Evolutionary conservation across 2,113 vertebrate species (phyloP).

Genomic region (Anguilla japonica): DNA sequence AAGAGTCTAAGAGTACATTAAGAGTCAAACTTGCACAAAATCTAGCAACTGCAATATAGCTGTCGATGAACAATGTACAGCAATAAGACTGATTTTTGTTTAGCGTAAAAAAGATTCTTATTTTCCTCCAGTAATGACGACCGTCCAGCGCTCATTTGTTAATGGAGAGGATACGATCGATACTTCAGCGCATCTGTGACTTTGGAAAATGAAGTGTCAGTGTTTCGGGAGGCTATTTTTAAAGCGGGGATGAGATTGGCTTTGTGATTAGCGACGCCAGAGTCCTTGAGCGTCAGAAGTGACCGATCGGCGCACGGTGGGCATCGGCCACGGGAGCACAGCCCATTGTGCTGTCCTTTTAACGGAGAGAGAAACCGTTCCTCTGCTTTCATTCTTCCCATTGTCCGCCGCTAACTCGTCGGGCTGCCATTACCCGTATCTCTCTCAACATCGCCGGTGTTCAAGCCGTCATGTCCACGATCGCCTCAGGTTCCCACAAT

Average conservation of each 20-base stretch:
- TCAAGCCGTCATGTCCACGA: not conserved
- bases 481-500: not conserved
- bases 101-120: not conserved
- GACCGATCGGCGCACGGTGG: not conserved
- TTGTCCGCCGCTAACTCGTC: not conserved
- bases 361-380: not conserved
- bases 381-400: not conserved
- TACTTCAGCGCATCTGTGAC: not conserved
- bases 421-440: not conserved
- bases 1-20: no score
- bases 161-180: conserved; percentile 14
- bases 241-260: conserved; percentile 18
- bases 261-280: conserved; percentile 34
- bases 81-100: no score
- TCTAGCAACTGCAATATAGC: not conserved
- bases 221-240: conserved; percentile 28
- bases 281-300: conserved; percentile 15
- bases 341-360: not conserved
- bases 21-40: not conserved
- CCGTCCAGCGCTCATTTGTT: not conserved
- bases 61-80: not conserved
- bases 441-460: not conserved
- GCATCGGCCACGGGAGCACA: not conserved
- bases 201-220: conserved; percentile 32
- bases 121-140: not conserved